These are phyloP conservation scores for Campylomormyrus numenius DNA, from an alignment of 2,113 vertebrate genomes.

Conservation along the genomic window DNA sequence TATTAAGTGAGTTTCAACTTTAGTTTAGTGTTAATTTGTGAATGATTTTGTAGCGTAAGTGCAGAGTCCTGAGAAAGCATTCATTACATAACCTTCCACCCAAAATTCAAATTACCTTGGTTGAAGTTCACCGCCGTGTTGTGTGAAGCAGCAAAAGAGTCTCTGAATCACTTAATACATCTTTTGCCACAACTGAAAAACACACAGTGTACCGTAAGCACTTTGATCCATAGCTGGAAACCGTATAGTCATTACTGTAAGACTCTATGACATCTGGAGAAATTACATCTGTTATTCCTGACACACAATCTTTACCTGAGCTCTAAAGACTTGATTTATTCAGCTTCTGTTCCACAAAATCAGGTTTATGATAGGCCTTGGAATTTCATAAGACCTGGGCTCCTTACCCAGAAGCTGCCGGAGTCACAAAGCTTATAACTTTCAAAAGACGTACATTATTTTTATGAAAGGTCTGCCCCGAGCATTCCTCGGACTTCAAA, in stretches of 20 bases:
- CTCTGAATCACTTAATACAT: slow-evolving; percentile 48
- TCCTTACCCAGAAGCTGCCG: slow-evolving; percentile 35
- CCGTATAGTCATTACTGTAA: slow-evolving; percentile 49
- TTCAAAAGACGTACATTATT: slow-evolving; percentile 26
- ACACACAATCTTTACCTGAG: slow-evolving; percentile 44
- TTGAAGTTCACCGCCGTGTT: slow-evolving; percentile 41
- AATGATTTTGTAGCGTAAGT: neutral
- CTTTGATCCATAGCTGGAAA: slow-evolving; percentile 61
- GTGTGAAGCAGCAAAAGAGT: slow-evolving; percentile 46
- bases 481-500: slow-evolving; percentile 29
- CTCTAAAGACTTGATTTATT: slow-evolving; percentile 54
- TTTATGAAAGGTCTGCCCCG: slow-evolving; percentile 42
- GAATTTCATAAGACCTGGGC: slow-evolving; percentile 47
- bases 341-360: slow-evolving; percentile 41
- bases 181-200: slow-evolving; percentile 55
- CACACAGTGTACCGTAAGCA: slow-evolving; percentile 40
- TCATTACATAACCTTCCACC: slow-evolving; percentile 44
- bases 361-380: slow-evolving; percentile 43
- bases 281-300: slow-evolving; percentile 47
- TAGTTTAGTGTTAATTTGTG: slow-evolving; percentile 4
- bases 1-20: neutral
- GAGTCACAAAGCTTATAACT: slow-evolving; percentile 40
- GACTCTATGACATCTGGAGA: slow-evolving; percentile 51
- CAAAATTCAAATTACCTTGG: slow-evolving; percentile 52
- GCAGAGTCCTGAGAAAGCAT: slow-evolving; percentile 38